These are phyloP conservation scores for Dermochelys coriacea DNA, from an alignment of 2,797 vertebrate species.

Conservation along the genomic window DNA sequence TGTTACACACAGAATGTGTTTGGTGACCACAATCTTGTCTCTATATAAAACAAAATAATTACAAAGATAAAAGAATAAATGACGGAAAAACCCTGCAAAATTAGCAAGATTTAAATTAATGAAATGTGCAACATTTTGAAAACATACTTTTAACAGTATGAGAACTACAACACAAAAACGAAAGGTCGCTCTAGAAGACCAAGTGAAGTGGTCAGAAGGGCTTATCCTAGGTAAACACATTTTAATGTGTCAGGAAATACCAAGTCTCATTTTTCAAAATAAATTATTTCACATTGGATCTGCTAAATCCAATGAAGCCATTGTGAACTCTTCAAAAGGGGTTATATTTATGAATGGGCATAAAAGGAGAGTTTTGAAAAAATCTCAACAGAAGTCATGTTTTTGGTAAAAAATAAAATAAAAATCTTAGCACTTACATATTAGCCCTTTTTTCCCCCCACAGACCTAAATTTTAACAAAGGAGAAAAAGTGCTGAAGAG, in stretches of 20 bases:
- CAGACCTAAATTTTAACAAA: background rate
- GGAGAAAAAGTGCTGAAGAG: background rate
- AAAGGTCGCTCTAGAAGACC: background rate
- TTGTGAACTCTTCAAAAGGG: background rate
- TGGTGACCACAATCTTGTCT: background rate
- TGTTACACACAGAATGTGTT: background rate
- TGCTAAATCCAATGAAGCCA: rapidly evolving
- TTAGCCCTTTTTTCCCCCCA: background rate
- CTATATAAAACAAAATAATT: background rate
- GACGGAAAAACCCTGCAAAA: background rate
- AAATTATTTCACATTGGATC: rapidly evolving
- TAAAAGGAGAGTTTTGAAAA: background rate
- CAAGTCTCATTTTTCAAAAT: background rate
- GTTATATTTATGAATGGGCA: background rate
- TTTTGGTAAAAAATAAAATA: background rate
- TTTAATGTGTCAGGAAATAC: background rate
- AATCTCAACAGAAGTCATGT: background rate
- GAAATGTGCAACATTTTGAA: background rate
- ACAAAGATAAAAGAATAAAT: background rate
- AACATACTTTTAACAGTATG: background rate
- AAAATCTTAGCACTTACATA: background rate
- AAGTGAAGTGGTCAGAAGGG: background rate
- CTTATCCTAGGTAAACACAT: background rate
- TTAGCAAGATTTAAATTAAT: background rate
- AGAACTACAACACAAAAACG: background rate